phyloP scores from a whole-genome alignment of 1,140 invertebrate genomes.

The Battus philenor region DNA sequence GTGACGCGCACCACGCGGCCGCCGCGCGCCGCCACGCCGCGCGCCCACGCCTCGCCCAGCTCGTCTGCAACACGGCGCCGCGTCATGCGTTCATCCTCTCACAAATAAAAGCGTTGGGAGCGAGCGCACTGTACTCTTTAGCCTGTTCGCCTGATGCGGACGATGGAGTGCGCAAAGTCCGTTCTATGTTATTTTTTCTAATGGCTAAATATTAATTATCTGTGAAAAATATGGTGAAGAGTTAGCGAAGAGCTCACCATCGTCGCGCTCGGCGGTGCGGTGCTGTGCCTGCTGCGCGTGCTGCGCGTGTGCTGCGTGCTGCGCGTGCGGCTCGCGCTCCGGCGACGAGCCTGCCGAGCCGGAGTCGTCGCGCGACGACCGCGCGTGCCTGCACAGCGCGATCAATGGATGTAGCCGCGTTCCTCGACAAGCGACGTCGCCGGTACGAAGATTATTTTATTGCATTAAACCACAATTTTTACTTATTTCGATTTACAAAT shows the following conservation, averaged over 20 bases:
- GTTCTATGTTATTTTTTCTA: too few relatives aligned
- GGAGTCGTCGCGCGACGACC: conserved; percentile 51
- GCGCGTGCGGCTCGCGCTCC: conserved; percentile 51
- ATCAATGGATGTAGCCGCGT: too few relatives aligned
- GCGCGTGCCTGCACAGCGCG: conserved; percentile 45
- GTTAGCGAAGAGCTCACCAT: too few relatives aligned
- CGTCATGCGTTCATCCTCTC: background rate
- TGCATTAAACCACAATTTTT: too few relatives aligned
- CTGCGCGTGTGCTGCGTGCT: conserved; percentile 63
- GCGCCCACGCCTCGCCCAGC: conserved; percentile 81
- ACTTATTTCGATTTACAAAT: too few relatives aligned
- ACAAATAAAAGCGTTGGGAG: too few relatives aligned
- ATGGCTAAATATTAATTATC: too few relatives aligned
- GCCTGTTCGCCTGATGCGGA: too few relatives aligned
- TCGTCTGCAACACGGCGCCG: conserved; percentile 38
- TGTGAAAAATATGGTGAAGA: background rate
- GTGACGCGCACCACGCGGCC: conserved; percentile 94
- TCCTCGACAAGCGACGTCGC: too few relatives aligned
- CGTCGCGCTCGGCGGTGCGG: conserved; percentile 41
- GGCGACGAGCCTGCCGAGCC: conserved; percentile 67
- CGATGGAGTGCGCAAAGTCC: too few relatives aligned
- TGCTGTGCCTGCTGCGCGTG: conserved; percentile 57
- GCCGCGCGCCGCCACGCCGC: conserved; percentile 84
- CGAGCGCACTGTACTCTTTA: too few relatives aligned
- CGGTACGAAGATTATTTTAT: too few relatives aligned